Percentiles rank a stretch among this genome's conserved stretches.
phyloP scores from a whole-genome alignment of 2,888 invertebrate species.

The Sabatieria punctata region DNA sequence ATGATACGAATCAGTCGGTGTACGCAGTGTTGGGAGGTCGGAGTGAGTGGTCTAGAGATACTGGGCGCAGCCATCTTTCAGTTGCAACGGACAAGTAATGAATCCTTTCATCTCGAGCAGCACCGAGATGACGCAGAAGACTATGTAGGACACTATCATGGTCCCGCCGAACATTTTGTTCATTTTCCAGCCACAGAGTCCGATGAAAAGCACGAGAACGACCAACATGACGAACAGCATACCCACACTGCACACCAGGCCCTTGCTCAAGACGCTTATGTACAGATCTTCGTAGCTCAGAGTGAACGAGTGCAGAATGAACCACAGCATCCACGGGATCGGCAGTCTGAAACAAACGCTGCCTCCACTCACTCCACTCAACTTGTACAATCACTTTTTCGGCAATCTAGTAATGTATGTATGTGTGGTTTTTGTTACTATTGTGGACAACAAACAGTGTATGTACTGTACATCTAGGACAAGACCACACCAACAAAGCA shows the following conservation, averaged over 20 bases:
- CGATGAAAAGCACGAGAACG: slow-evolving; percentile 26
- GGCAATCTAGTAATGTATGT: too few species aligned
- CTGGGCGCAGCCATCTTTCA: too few species aligned
- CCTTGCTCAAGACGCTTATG: slow-evolving; percentile 74
- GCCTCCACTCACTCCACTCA: too few species aligned
- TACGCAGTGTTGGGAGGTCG: too few species aligned
- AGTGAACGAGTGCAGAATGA: slow-evolving; percentile 50
- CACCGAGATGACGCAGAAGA: slow-evolving; percentile 82
- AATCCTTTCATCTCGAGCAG: slow-evolving; percentile 76
- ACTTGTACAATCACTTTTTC: too few species aligned
- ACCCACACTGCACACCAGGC: slow-evolving; percentile 92
- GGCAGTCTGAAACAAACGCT: slow-evolving; percentile 50
- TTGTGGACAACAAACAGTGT: too few species aligned
- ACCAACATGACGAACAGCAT: slow-evolving; percentile 87
- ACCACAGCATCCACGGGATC: slow-evolving; percentile 87
- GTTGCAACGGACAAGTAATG: too few species aligned
- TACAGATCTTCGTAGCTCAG: slow-evolving; percentile 4
- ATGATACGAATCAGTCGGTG: too few species aligned
- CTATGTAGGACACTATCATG: slow-evolving; percentile 89
- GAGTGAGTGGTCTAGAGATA: too few species aligned
- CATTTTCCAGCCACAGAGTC: slow-evolving; percentile 68
- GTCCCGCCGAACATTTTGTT: slow-evolving; percentile 80
- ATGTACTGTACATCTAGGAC: too few species aligned
- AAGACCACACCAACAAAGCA: too few species aligned
- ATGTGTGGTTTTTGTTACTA: too few species aligned